Evolutionary conservation across 2,797 vertebrate genomes (phyloP).

Genomic region (Aselliscus stoliczkanus): DNA sequence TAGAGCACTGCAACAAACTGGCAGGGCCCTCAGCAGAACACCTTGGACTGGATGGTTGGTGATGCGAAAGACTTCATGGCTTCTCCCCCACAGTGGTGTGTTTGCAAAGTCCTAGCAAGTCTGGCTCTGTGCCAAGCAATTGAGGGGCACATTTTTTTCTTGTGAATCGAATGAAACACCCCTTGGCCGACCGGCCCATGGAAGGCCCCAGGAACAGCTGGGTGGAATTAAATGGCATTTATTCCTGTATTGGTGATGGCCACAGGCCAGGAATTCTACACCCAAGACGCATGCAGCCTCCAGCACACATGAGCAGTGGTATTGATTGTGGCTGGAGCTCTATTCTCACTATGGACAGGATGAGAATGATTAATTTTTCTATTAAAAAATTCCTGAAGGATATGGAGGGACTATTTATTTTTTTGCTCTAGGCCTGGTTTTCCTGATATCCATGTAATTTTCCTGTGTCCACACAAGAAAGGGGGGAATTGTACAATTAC

Average conservation of each 20-base stretch:
- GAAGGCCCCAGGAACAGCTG: slow-evolving; percentile 63
- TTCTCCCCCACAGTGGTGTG: neutral
- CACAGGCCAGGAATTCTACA: slow-evolving; percentile 42
- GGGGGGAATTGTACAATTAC: neutral
- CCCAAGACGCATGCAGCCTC: neutral
- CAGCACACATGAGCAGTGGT: neutral
- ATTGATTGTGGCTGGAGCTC: neutral
- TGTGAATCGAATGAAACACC: slow-evolving; percentile 53
- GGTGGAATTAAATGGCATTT: slow-evolving; percentile 67
- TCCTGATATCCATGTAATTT: neutral
- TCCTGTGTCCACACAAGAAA: neutral
- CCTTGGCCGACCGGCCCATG: slow-evolving; percentile 35
- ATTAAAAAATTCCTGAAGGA: slow-evolving; percentile 41
- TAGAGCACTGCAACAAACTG: neutral
- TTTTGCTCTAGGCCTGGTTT: neutral
- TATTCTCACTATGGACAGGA: neutral
- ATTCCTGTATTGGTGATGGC: slow-evolving; percentile 57
- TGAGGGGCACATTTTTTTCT: slow-evolving; percentile 46
- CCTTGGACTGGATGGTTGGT: neutral
- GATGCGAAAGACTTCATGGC: neutral
- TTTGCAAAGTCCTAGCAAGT: neutral
- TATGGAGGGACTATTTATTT: neutral
- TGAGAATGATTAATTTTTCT: slow-evolving; percentile 38
- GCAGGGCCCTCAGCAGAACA: neutral
- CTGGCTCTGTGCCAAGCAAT: slow-evolving; percentile 33